phyloP scores from a whole-genome alignment of 1,140 invertebrate genomes.

The Varroa destructor region DNA sequence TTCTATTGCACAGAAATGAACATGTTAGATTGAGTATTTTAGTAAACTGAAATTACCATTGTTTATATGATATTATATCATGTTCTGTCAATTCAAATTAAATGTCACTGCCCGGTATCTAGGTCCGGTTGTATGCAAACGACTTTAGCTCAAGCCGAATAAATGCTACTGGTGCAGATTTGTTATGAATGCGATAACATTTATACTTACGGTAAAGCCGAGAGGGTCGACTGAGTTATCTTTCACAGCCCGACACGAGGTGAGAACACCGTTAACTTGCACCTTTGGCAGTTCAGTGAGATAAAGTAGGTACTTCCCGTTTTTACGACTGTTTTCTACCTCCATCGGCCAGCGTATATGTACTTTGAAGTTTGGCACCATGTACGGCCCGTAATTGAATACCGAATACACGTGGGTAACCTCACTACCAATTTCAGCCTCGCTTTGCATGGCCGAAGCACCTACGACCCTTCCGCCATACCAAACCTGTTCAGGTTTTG shows the following conservation, averaged over 20 bases:
- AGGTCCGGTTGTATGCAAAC: too few species aligned
- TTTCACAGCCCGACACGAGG: conserved; percentile 15
- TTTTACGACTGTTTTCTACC: conserved; percentile 56
- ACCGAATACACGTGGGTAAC: conserved; percentile 72
- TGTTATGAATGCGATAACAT: too few species aligned
- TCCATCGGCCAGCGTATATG: conserved; percentile 76
- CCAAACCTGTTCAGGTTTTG: conserved; percentile 59
- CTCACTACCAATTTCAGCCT: conserved; percentile 69
- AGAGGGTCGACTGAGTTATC: conserved; percentile 29
- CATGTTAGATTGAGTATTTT: too few species aligned
- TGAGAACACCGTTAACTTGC: conserved; percentile 29
- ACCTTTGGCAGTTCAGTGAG: conserved; percentile 59
- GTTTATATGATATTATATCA: too few species aligned
- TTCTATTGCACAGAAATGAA: neutral
- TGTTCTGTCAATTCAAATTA: too few species aligned
- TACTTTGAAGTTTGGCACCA: conserved; percentile 60
- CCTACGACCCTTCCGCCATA: conserved; percentile 70
- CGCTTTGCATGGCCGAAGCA: conserved; percentile 62
- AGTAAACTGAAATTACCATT: too few species aligned
- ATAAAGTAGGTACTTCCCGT: conserved; percentile 80
- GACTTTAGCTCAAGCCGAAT: too few species aligned
- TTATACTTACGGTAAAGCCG: neutral
- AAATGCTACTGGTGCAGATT: too few species aligned
- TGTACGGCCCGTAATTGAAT: conserved; percentile 70
- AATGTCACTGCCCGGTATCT: too few species aligned